Base-by-base conservation (phyloP, 92 coral and sea anemone species). In the Siderastrea radians region DNA sequence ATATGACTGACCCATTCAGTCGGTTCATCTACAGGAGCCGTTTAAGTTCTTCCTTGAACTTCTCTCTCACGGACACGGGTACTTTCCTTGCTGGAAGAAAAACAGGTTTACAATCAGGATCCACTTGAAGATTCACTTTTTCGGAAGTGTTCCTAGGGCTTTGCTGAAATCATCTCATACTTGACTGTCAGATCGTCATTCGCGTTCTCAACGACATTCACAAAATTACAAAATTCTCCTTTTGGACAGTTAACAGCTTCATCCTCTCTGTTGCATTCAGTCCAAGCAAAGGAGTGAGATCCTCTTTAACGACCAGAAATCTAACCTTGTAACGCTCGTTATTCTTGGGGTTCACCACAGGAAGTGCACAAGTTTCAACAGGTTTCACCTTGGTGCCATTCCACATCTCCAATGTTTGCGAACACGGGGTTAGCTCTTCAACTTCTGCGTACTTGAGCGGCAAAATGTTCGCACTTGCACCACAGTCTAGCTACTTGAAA, bases 1-100 rank as follows among this genome's bases (percentile, higher is more conserved):
- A 86, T 77, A 16, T 78, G 84, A 67, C 90, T 86, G 17, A 87
- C 90, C 86, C 90, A 79, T 49, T 87, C 80, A 14, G 90, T 87
- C 69, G 86, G 90, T 51, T 86, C 78, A 26, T 86, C 84, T 2
- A 86, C 90, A 53, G 90, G 90, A 63, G 78, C 44, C 86, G 12
- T 49, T 66, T 54, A 1, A 81, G 64, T 12, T 59, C 64, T 15
- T 59, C 64, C 64, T 6, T 6, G n/a, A n/a, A n/a, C 64, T 59
- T 59, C 16, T 59, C 64, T 6, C 64, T 6, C 38, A 52, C n/a
- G 51, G 71, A 17, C 11, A 68, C 49, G 12, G 59, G 81, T 45
- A 84, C 51, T 61, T 55, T 11, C 60, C 85, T 38, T 1, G 66
- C 66, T 43, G 80, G 80, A 9, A 75, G 65, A 7, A 75, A 6